Evolutionary conservation across 2,797 vertebrate species (phyloP).

Genomic region (Falco concolor): DNA sequence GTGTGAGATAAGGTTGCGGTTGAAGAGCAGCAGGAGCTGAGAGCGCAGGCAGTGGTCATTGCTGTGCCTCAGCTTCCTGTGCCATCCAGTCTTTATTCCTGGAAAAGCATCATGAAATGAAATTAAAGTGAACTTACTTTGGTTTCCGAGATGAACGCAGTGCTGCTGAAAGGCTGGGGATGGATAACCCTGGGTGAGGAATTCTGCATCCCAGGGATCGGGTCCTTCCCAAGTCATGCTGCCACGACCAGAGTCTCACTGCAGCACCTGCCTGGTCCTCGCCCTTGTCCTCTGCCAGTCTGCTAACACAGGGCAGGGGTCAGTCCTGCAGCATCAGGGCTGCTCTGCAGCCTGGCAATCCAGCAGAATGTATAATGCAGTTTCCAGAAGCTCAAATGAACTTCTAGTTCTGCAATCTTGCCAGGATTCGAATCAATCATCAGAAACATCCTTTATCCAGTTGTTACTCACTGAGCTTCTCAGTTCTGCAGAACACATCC

Average conservation of each 20-base stretch:
- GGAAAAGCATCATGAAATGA: not conserved
- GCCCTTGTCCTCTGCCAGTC: not conserved
- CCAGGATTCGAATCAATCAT: not conserved
- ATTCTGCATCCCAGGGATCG: not conserved
- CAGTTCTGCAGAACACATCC: not conserved
- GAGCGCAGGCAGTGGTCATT: not conserved
- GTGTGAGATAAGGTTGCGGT: not conserved
- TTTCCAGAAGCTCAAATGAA: not conserved
- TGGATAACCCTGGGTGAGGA: not conserved
- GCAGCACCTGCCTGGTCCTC: not conserved
- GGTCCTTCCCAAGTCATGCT: not conserved
- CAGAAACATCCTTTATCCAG: not conserved
- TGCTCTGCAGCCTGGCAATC: not conserved
- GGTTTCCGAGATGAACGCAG: not conserved
- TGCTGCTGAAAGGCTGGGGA: not conserved
- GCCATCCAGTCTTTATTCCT: not conserved
- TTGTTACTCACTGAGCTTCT: constrained; percentile 4
- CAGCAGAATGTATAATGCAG: accelerated
- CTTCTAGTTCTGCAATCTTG: not conserved
- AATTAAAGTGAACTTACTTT: not conserved
- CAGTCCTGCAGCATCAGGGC: accelerated
- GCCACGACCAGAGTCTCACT: not conserved
- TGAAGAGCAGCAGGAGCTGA: not conserved
- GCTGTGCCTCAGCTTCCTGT: not conserved
- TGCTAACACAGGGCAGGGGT: not conserved